A percentile compares a stretch with the other conserved stretches of the same genome.
Conservation (phyloP, 2,888 invertebrate species). For the Troides oblongomaculatus region DNA sequence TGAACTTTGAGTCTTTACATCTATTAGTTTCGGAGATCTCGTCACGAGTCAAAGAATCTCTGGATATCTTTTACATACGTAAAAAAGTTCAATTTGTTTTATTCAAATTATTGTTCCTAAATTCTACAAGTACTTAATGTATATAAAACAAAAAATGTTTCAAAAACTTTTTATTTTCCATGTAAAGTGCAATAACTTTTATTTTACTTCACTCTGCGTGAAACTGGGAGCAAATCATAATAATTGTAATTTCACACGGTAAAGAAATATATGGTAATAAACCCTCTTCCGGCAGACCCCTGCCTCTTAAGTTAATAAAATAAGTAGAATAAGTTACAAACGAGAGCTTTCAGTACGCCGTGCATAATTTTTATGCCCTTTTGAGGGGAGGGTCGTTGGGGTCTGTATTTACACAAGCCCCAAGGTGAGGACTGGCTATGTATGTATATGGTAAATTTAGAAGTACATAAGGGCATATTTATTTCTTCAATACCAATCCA, state of each 20-base stretch:
- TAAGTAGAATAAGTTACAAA: constrained; percentile 8
- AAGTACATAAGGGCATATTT: neutral
- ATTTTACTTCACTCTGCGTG: too few species aligned
- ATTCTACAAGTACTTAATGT: too few species aligned
- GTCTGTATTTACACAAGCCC: constrained; percentile 2
- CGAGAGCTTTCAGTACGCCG: constrained; percentile 4
- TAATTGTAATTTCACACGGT: neutral
- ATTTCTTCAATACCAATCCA: neutral
- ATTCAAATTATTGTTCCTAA: too few species aligned
- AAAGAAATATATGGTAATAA: neutral
- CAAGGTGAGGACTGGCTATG: neutral
- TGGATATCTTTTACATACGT: too few species aligned
- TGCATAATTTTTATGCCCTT: constrained; percentile 10
- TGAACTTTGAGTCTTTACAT: too few species aligned
- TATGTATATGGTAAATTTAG: constrained; percentile 1
- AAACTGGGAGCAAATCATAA: too few species aligned
- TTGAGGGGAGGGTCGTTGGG: constrained; percentile 1
- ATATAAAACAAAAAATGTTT: too few species aligned
- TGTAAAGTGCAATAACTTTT: too few species aligned
- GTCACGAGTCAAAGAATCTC: too few species aligned
- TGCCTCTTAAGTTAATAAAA: constrained; percentile 4
- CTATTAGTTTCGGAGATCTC: too few species aligned
- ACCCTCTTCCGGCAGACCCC: neutral
- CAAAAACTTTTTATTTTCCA: too few species aligned
- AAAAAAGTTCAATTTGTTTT: too few species aligned